Percentiles rank a stretch among this genome's conserved stretches.
phyloP scores from a whole-genome alignment of 2,888 invertebrate genomes.

The Aporophyla lueneburgensis region DNA sequence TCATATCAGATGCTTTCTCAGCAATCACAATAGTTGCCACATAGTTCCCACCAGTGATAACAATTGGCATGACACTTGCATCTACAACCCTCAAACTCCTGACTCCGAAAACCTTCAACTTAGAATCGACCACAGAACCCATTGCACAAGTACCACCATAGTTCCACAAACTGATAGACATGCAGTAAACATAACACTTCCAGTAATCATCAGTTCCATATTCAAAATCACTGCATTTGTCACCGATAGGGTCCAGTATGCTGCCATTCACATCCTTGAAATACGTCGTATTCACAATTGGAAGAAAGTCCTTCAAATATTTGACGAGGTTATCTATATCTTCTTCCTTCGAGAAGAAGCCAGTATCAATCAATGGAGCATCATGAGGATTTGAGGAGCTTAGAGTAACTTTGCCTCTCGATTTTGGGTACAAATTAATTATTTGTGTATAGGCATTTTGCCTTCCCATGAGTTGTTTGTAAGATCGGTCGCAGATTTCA shows the following conservation, averaged over 20 bases:
- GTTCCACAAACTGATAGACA: conserved; percentile 28
- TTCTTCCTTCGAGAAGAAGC: conserved; percentile 60
- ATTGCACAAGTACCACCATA: conserved; percentile 39
- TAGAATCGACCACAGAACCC: conserved; percentile 40
- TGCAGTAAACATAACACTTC: conserved; percentile 60
- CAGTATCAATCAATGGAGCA: conserved; percentile 65
- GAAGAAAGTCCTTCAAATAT: conserved; percentile 68
- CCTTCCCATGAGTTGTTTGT: conserved; percentile 11
- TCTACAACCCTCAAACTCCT: conserved; percentile 31
- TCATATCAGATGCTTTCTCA: conserved; percentile 47
- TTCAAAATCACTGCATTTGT: conserved; percentile 44
- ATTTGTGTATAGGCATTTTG: conserved; percentile 39
- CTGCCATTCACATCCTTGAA: conserved; percentile 68
- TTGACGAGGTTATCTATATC: conserved; percentile 69
- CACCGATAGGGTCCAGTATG: conserved; percentile 57
- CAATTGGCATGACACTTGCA: conserved; percentile 39
- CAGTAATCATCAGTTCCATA: conserved; percentile 66
- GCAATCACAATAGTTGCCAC: conserved; percentile 37
- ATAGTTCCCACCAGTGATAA: conserved; percentile 26
- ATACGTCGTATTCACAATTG: conserved; percentile 68
- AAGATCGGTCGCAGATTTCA: conserved; percentile 12
- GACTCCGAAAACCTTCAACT: conserved; percentile 34
- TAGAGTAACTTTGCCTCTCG: conserved; percentile 67
- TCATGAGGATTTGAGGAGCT: conserved; percentile 66
- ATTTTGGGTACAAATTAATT: conserved; percentile 65